Conservation (phyloP, 2,888 invertebrate genomes). For the Acleris literana region DNA sequence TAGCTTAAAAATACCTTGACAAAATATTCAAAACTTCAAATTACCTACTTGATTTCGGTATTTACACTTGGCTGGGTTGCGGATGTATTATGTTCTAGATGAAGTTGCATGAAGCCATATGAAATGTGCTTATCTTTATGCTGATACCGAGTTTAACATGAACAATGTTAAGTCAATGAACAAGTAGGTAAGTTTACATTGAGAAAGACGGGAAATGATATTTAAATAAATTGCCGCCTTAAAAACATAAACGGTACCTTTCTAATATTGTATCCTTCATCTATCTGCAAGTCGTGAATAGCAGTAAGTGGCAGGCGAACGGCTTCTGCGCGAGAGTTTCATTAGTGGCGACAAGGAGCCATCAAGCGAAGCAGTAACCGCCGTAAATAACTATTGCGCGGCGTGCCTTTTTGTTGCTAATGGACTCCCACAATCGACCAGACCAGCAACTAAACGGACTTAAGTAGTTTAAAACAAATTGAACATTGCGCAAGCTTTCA, state of each 20-base stretch:
- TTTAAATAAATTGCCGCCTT: too few relatives aligned
- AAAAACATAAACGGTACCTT: background rate
- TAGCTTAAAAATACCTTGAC: too few relatives aligned
- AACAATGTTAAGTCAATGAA: too few relatives aligned
- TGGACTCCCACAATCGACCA: conserved; percentile 45
- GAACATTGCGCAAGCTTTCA: conserved; percentile 39
- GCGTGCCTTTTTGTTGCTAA: conserved; percentile 53
- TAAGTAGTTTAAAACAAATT: conserved; percentile 42
- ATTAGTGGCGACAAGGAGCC: conserved; percentile 56
- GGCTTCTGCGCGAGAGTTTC: conserved; percentile 49
- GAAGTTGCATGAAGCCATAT: too few relatives aligned
- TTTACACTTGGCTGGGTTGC: too few relatives aligned
- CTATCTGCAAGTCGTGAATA: conserved; percentile 47
- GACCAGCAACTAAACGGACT: conserved; percentile 12
- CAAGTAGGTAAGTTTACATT: too few relatives aligned
- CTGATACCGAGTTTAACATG: too few relatives aligned
- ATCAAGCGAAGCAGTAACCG: conserved; percentile 48
- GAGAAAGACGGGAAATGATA: too few relatives aligned
- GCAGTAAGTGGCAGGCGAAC: conserved; percentile 32
- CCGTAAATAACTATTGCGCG: conserved; percentile 52
- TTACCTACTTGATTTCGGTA: too few relatives aligned
- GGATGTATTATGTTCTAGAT: too few relatives aligned
- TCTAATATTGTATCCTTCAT: conserved; percentile 41
- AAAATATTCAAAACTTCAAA: too few relatives aligned
- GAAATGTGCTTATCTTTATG: too few relatives aligned